These are phyloP conservation scores for Heliconius ismenius DNA, from an alignment of 2,888 invertebrate species.

Conservation along the genomic window DNA sequence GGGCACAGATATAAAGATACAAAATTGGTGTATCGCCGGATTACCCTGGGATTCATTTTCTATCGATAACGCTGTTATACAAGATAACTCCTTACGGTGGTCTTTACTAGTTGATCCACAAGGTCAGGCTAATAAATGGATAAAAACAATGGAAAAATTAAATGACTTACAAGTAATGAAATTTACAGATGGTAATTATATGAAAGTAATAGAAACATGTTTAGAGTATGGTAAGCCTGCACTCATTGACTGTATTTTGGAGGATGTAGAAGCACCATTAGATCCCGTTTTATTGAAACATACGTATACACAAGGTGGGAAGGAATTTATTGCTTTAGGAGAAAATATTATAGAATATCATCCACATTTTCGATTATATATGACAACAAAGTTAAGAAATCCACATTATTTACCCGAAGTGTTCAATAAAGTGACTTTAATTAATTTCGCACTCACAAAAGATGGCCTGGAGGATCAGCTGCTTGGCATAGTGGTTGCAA, in stretches of 20 bases:
- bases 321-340: slow-evolving; percentile 88
- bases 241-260: slow-evolving; percentile 88
- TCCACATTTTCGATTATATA: slow-evolving; percentile 88
- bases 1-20: slow-evolving; percentile 92
- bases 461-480: slow-evolving; percentile 92
- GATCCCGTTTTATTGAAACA: slow-evolving; percentile 89
- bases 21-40: slow-evolving; percentile 92
- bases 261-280: slow-evolving; percentile 89
- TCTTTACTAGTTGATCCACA: slow-evolving; percentile 92
- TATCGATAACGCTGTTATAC: slow-evolving; percentile 92
- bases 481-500: slow-evolving; percentile 91
- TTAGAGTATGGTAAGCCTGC: slow-evolving; percentile 89
- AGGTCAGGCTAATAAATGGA: slow-evolving; percentile 92
- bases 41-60: slow-evolving; percentile 91
- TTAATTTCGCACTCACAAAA: slow-evolving; percentile 91
- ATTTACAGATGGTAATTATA: slow-evolving; percentile 88
- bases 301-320: slow-evolving; percentile 87
- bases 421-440: slow-evolving; percentile 90
- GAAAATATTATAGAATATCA: slow-evolving; percentile 90
- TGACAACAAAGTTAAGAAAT: slow-evolving; percentile 91
- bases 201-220: slow-evolving; percentile 87
- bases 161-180: slow-evolving; percentile 87
- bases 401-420: slow-evolving; percentile 93
- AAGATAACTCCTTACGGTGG: slow-evolving; percentile 89
- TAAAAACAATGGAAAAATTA: slow-evolving; percentile 90